These are phyloP conservation scores for Lasioglossum malachurum DNA, from an alignment of 2,888 invertebrate genomes.

Conservation along the genomic window DNA sequence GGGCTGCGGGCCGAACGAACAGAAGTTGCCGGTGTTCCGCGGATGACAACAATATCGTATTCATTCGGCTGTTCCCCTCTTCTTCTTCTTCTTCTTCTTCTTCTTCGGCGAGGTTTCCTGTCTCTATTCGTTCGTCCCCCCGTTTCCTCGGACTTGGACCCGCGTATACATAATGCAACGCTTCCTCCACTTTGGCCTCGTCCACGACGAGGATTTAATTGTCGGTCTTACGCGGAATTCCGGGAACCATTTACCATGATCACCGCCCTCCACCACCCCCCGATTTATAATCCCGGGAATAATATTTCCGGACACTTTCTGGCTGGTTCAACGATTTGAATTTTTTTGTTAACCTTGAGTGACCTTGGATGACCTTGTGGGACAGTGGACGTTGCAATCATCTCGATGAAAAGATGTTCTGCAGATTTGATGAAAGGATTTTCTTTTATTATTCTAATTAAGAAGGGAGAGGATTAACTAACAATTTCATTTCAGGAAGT, in stretches of 20 bases:
- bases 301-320: conserved; percentile 2
- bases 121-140: not conserved
- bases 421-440: not conserved
- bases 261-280: not conserved
- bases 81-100: conserved; percentile 13
- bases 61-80: conserved; percentile 67
- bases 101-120: not conserved
- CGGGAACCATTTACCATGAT: conserved; percentile 51
- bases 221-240: conserved; percentile 64
- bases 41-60: conserved; percentile 75
- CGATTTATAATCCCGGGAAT: conserved; percentile 25
- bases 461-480: not conserved
- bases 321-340: not conserved
- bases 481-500: not conserved
- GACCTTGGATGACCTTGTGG: not conserved
- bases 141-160: conserved; percentile 34
- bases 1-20: conserved; percentile 23
- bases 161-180: conserved; percentile 73
- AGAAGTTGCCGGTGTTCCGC: conserved; percentile 62
- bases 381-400: no score
- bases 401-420: not conserved
- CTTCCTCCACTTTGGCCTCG: conserved; percentile 40
- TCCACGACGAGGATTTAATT: conserved; percentile 69
- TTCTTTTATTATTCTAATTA: not conserved
- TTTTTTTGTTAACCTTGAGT: not conserved